Evolutionary conservation across 1,140 invertebrate species (phyloP).

Genomic region (Trinorchestia longiramus): DNA sequence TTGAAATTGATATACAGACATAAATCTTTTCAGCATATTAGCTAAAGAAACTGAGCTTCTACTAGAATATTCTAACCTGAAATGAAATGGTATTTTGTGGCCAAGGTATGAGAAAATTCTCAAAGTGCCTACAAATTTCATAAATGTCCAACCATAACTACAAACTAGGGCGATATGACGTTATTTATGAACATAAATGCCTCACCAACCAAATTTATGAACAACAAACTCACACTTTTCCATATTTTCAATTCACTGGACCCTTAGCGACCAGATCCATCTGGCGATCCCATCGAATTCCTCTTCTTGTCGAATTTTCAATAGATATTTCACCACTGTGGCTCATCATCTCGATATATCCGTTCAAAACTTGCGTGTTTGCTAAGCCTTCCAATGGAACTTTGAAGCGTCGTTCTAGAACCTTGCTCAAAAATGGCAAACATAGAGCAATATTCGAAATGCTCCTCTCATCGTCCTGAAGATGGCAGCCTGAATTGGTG

Average conservation of each 20-base stretch:
- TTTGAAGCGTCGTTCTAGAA: not conserved
- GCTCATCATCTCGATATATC: not conserved
- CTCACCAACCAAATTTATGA: not conserved
- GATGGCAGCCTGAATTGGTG: too few species aligned
- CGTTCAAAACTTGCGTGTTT: slow-evolving; percentile 19
- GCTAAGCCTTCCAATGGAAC: not conserved
- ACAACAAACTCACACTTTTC: not conserved
- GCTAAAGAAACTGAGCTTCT: too few species aligned
- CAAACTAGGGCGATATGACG: not conserved
- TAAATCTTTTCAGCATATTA: not conserved
- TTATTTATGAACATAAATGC: not conserved
- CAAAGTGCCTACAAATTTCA: not conserved
- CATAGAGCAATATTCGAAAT: not conserved
- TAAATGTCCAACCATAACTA: not conserved
- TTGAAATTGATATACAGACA: not conserved
- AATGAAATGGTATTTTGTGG: not conserved
- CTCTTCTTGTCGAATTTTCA: not conserved
- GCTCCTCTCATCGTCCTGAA: not conserved
- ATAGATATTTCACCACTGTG: not conserved
- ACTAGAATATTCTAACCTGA: not conserved
- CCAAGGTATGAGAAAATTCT: not conserved
- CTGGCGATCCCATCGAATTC: not conserved
- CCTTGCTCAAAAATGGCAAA: not conserved
- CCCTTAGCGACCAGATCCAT: not conserved
- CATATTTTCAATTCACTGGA: not conserved